Evolutionary conservation across 2,797 vertebrate species (phyloP).

Genomic region (Rhodeus uyekii): DNA sequence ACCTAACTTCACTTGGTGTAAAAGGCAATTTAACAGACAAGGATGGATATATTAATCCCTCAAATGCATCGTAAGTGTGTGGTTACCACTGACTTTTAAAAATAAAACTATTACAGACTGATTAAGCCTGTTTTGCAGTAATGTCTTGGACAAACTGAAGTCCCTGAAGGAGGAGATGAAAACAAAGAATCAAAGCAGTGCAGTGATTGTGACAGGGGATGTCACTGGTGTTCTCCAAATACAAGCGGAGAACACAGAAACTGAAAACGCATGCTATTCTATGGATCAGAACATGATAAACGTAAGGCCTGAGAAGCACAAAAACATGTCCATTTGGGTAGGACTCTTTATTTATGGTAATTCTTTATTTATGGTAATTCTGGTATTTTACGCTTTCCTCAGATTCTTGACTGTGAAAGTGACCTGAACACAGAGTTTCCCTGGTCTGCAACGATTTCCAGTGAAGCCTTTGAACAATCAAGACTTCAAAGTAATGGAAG

Average conservation of each 20-base stretch:
- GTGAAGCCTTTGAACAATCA: slow-evolving; percentile 39
- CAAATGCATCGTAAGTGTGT: not conserved
- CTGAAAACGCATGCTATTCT: not conserved
- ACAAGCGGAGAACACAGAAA: not conserved
- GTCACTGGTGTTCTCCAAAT: slow-evolving; percentile 49
- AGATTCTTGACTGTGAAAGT: not conserved
- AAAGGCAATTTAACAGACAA: not conserved
- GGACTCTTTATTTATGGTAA: not conserved
- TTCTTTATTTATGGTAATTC: too few relatives aligned
- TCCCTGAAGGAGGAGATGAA: accelerated
- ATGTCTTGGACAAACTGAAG: not conserved
- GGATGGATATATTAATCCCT: not conserved
- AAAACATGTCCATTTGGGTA: slow-evolving; percentile 40
- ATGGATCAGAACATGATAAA: not conserved
- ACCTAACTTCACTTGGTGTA: not conserved
- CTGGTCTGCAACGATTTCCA: slow-evolving; percentile 31
- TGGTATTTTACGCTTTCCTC: too few relatives aligned
- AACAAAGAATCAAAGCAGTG: not conserved
- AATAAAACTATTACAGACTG: not conserved
- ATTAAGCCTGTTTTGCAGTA: not conserved
- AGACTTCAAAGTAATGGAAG: not conserved
- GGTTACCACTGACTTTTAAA: not conserved
- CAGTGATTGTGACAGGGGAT: not conserved
- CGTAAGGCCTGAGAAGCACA: not conserved
- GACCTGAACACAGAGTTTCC: accelerated